Conservation (phyloP, 2,888 invertebrate species). For the Bellardia pandia region DNA sequence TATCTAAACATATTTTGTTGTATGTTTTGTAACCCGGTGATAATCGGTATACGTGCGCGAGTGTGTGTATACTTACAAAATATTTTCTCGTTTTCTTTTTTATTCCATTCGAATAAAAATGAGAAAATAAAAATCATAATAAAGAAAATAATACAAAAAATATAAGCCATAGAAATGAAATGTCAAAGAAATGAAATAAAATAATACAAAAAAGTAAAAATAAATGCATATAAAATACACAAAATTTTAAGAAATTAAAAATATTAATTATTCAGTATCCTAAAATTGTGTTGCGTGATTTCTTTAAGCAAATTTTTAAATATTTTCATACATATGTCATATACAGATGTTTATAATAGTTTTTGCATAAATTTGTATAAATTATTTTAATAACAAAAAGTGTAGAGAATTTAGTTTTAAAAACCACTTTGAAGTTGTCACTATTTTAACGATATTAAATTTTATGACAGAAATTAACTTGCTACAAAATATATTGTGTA, state of each 20-base stretch:
- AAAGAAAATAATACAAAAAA: constrained; percentile 18
- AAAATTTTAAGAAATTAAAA: neutral
- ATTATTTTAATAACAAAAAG: constrained; percentile 20
- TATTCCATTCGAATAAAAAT: constrained; percentile 35
- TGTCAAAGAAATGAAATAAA: constrained; percentile 12
- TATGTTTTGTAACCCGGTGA: constrained; percentile 47
- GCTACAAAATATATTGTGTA: neutral
- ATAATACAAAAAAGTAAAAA: constrained; percentile 22
- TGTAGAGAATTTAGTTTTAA: constrained; percentile 35
- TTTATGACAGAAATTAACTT: neutral
- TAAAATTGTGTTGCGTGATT: constrained; percentile 35
- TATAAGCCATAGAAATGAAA: neutral
- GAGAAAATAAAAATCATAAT: constrained; percentile 3
- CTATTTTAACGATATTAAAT: constrained; percentile 4
- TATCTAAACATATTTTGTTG: constrained; percentile 13
- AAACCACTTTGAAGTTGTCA: constrained; percentile 8
- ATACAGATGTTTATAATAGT: neutral
- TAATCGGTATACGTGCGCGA: constrained; percentile 59
- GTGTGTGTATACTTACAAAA: constrained; percentile 59
- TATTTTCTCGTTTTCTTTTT: constrained; percentile 30
- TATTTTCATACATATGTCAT: constrained; percentile 20
- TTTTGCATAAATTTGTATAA: constrained; percentile 42
- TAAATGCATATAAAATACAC: neutral
- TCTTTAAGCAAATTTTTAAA: constrained; percentile 2
- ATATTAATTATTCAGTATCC: neutral